Conservation (phyloP, 2,797 vertebrate genomes). For the Antennarius maculatus region DNA sequence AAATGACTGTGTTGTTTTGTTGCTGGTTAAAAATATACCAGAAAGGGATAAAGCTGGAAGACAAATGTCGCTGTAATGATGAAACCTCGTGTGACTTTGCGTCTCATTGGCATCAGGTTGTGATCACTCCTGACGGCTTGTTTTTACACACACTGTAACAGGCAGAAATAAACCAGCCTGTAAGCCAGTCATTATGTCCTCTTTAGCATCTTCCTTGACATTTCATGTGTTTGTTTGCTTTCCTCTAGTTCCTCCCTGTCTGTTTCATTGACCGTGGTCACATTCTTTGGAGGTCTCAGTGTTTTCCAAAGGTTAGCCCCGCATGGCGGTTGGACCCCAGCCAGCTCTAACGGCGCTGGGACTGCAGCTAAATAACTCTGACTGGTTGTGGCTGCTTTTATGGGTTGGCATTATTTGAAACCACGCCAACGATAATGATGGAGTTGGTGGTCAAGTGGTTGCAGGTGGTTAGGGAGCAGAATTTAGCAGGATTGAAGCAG, state of each 20-base stretch:
- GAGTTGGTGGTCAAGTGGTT: constrained; percentile 69
- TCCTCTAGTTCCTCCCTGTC: constrained; percentile 53
- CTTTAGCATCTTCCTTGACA: constrained; percentile 69
- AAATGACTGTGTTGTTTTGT: background rate
- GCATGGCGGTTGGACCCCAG: constrained; percentile 61
- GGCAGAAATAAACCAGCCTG: constrained; percentile 53
- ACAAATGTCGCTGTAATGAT: no score
- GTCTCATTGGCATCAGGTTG: constrained; percentile 16
- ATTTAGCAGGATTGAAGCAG: constrained; percentile 45
- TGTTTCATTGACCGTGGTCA: constrained; percentile 73
- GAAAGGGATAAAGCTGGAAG: background rate
- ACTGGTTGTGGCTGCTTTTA: constrained; percentile 65
- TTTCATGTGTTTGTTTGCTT: constrained; percentile 71
- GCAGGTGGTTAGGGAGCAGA: constrained; percentile 71
- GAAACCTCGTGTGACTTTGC: background rate
- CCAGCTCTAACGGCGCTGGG: constrained; percentile 65
- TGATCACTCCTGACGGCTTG: constrained; percentile 39
- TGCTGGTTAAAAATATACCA: background rate
- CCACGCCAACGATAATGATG: constrained; percentile 66
- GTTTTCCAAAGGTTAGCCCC: constrained; percentile 78
- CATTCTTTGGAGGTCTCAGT: constrained; percentile 78
- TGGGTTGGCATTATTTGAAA: constrained; percentile 69
- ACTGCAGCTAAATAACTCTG: constrained; percentile 56
- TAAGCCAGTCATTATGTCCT: constrained; percentile 54
- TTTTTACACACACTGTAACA: constrained; percentile 55